These are phyloP conservation scores for Drosophila burlai DNA, from an alignment of 1,140 invertebrate species.

Conservation along the genomic window DNA sequence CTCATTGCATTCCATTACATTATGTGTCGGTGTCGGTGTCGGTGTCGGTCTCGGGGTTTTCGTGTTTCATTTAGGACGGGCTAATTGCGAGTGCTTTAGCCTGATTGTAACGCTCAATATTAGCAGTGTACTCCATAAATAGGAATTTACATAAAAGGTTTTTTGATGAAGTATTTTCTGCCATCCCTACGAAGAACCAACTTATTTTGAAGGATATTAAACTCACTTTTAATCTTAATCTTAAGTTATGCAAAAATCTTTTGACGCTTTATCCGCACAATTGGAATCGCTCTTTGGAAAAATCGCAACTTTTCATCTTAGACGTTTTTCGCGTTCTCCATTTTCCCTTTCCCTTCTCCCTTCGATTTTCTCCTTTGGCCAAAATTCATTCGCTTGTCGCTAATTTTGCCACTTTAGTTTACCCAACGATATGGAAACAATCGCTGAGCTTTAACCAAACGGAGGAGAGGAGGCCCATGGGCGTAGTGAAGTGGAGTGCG, in stretches of 20 bases:
- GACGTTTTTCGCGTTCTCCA: background rate
- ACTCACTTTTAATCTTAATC: background rate
- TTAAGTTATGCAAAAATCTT: background rate
- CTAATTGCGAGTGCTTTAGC: constrained; percentile 31
- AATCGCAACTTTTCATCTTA: constrained; percentile 6
- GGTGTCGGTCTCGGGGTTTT: background rate
- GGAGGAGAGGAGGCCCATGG: background rate
- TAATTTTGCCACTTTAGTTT: constrained; percentile 57
- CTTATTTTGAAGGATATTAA: background rate
- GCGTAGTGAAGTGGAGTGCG: background rate
- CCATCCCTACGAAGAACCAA: background rate
- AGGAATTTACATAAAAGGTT: background rate
- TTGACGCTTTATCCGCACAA: background rate
- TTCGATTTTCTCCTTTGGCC: constrained; percentile 6
- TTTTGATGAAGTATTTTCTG: background rate
- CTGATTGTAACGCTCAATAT: constrained; percentile 9
- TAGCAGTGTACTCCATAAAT: background rate
- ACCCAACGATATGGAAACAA: constrained; percentile 73
- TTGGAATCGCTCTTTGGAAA: constrained; percentile 9
- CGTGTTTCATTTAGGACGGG: constrained; percentile 9
- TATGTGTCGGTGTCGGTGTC: constrained; percentile 3
- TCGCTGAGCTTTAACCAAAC: constrained; percentile 60
- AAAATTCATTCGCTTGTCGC: constrained; percentile 34
- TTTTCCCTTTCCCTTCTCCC: no score
- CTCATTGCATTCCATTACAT: constrained; percentile 33